A percentile compares a stretch with the other conserved stretches of the same genome.
phyloP scores from a whole-genome alignment of 2,888 invertebrate genomes.

The Microdon myrmicae region DNA sequence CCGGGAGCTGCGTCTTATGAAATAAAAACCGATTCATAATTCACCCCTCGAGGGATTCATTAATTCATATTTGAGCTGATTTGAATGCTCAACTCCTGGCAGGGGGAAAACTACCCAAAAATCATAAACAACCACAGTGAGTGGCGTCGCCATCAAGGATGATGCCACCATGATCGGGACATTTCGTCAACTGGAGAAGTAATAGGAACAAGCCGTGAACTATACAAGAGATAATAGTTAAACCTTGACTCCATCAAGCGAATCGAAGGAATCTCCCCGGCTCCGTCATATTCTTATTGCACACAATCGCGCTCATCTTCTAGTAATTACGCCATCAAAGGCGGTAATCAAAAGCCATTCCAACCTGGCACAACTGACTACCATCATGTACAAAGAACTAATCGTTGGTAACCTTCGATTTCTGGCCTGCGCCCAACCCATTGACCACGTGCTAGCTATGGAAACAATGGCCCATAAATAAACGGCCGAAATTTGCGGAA shows the following conservation, averaged over 20 bases:
- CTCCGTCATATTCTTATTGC: too few relatives aligned
- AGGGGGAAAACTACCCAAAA: too few relatives aligned
- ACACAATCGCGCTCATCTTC: too few relatives aligned
- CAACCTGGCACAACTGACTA: conserved; percentile 24
- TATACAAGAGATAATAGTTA: too few relatives aligned
- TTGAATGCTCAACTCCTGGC: too few relatives aligned
- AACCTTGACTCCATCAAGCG: too few relatives aligned
- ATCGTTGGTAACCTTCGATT: conserved; percentile 44
- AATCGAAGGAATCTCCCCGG: too few relatives aligned
- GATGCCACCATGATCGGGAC: too few relatives aligned
- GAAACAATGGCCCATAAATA: conserved; percentile 40
- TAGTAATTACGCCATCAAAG: conserved; percentile 50
- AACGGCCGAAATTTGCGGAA: conserved; percentile 26
- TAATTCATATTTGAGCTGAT: conserved; percentile 4
- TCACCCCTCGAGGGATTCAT: conserved; percentile 9
- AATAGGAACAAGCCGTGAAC: too few relatives aligned
- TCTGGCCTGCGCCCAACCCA: not conserved
- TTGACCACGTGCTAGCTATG: conserved; percentile 39
- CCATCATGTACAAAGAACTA: conserved; percentile 16
- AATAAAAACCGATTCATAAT: conserved; percentile 11
- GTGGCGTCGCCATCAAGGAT: too few relatives aligned
- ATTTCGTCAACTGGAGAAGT: too few relatives aligned
- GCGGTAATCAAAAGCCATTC: conserved; percentile 29
- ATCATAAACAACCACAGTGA: too few relatives aligned
- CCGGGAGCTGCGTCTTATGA: conserved; percentile 23